phyloP scores from a whole-genome alignment of 1,140 invertebrate species.

The Drosophila nikananu region DNA sequence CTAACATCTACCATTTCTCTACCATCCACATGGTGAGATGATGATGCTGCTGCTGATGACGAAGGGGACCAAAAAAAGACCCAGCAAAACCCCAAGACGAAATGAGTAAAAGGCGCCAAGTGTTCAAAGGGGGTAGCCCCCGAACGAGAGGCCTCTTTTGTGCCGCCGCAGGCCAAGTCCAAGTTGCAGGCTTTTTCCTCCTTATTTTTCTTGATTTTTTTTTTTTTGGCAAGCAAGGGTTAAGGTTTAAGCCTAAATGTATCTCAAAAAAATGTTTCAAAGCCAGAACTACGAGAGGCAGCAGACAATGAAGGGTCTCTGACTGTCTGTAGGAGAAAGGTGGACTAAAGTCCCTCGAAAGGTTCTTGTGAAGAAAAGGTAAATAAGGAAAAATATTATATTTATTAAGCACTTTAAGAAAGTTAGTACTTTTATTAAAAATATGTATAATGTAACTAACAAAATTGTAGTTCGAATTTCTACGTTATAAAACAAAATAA shows the following conservation, averaged over 20 bases:
- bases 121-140: constrained; percentile 35
- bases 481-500: too few species aligned
- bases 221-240: constrained; percentile 58
- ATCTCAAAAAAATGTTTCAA: constrained; percentile 35
- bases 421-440: not conserved
- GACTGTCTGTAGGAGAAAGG: constrained; percentile 8
- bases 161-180: constrained; percentile 55
- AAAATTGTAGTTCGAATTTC: too few species aligned
- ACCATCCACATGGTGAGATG: constrained; percentile 21
- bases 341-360: constrained; percentile 9
- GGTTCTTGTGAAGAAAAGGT: not conserved
- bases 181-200: constrained; percentile 14
- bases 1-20: constrained; percentile 17
- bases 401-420: not conserved
- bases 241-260: constrained; percentile 53
- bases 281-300: constrained; percentile 3
- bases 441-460: not conserved
- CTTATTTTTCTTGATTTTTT: constrained; percentile 10
- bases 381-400: constrained; percentile 3
- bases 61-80: constrained; percentile 18
- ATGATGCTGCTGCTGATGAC: constrained; percentile 1
- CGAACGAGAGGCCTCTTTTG: constrained; percentile 59
- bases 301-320: constrained; percentile 19
- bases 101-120: constrained; percentile 74
- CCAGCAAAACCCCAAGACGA: constrained; percentile 40